phyloP scores from a whole-genome alignment of 2,888 invertebrate species.

The Listrodromus nycthemerus region DNA sequence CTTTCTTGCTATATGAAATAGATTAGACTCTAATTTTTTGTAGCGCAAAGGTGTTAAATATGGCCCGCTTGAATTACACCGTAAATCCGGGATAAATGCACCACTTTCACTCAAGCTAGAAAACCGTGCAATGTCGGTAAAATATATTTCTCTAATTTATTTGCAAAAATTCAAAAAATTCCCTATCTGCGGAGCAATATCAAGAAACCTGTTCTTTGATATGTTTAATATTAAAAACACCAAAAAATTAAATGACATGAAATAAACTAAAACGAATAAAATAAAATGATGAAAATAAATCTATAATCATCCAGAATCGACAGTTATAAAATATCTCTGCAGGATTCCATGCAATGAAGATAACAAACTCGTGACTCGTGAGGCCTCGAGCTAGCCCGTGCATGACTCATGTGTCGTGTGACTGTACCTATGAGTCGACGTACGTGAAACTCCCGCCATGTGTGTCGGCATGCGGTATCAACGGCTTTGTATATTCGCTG shows the following conservation, averaged over 20 bases:
- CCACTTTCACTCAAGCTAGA: neutral
- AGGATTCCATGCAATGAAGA: neutral
- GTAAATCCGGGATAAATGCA: neutral
- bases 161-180: too few species aligned
- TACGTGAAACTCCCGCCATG: constrained; percentile 1
- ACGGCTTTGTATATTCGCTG: constrained; percentile 2
- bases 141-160: too few species aligned
- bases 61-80: neutral
- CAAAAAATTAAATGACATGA: too few species aligned
- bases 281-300: neutral
- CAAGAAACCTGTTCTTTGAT: too few species aligned
- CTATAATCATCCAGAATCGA: neutral
- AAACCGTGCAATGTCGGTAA: neutral
- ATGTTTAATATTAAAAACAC: too few species aligned
- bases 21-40: neutral
- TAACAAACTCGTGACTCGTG: constrained; percentile 9
- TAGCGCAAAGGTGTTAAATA: neutral
- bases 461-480: neutral
- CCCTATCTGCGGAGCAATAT: too few species aligned
- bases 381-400: neutral
- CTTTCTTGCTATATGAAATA: neutral
- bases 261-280: neutral
- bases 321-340: neutral
- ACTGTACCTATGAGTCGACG: neutral
- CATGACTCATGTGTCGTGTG: constrained; percentile 19